These are phyloP conservation scores for Choreutis nemorana DNA, from an alignment of 2,888 invertebrate species.

Conservation along the genomic window DNA sequence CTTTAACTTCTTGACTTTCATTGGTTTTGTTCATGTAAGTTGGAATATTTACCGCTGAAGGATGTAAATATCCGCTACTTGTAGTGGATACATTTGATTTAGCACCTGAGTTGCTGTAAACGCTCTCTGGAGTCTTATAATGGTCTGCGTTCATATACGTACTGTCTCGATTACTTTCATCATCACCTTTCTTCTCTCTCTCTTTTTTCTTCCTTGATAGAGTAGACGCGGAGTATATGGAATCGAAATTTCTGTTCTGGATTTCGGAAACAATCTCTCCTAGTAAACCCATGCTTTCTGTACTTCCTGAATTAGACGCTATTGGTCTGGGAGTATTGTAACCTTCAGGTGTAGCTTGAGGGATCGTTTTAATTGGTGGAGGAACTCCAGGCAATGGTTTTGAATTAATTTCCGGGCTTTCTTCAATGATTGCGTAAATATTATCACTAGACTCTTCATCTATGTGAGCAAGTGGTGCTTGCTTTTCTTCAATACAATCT, in stretches of 20 bases:
- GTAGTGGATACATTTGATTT: constrained; percentile 71
- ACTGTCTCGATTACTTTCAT: constrained; percentile 43
- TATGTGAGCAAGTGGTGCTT: constrained; percentile 69
- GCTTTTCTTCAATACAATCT: constrained; percentile 77
- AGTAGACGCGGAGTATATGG: constrained; percentile 84
- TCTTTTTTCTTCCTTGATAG: constrained; percentile 69
- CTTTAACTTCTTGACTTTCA: constrained; percentile 20
- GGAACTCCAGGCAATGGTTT: constrained; percentile 46
- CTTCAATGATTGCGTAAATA: constrained; percentile 89
- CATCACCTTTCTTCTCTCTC: constrained; percentile 30
- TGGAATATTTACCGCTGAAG: constrained; percentile 76
- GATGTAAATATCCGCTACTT: constrained; percentile 77
- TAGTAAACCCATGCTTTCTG: constrained; percentile 78
- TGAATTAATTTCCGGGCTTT: constrained; percentile 66
- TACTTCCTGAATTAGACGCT: constrained; percentile 56
- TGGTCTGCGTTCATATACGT: constrained; percentile 70
- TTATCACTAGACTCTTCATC: constrained; percentile 75
- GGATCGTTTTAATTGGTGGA: constrained; percentile 32
- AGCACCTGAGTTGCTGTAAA: constrained; percentile 70
- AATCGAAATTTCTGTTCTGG: constrained; percentile 84
- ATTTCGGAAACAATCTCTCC: constrained; percentile 90
- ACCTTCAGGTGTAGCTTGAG: constrained; percentile 52
- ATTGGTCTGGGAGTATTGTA: constrained; percentile 54
- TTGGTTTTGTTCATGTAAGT: constrained; percentile 33
- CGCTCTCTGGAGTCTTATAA: constrained; percentile 67